These are phyloP conservation scores for Phylloscopus trochilus DNA, from an alignment of 2,113 vertebrate species.

Conservation along the genomic window DNA sequence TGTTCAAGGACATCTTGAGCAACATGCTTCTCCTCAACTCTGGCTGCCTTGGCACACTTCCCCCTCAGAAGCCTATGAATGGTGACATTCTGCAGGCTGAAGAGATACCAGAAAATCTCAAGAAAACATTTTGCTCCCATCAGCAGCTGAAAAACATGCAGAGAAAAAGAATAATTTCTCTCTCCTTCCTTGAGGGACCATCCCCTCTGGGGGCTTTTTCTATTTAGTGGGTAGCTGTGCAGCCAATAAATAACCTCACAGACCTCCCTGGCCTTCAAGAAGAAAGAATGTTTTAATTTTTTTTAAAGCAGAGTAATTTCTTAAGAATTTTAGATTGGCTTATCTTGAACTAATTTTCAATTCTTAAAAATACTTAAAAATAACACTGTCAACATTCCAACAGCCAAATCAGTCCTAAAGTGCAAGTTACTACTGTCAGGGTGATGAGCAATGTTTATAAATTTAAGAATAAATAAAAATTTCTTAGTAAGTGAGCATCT, in stretches of 20 bases:
- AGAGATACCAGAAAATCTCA: not conserved
- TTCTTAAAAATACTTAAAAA: not conserved
- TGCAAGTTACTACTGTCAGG: not conserved
- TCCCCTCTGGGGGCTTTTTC: not conserved
- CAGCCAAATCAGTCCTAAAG: not conserved
- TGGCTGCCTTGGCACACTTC: not conserved
- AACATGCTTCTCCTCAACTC: not conserved
- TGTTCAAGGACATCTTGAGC: not conserved
- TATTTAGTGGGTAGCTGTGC: not conserved
- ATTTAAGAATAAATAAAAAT: not conserved
- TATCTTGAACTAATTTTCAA: not conserved
- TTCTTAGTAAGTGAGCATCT: not conserved
- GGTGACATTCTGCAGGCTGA: not conserved
- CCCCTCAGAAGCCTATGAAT: not conserved
- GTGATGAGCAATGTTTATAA: not conserved
- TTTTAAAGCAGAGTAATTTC: not conserved
- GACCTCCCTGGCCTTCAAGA: not conserved
- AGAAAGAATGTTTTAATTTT: not conserved
- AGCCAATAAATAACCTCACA: not conserved
- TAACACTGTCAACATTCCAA: not conserved
- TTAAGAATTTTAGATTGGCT: not conserved
- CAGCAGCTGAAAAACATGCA: not conserved
- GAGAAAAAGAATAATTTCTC: not conserved
- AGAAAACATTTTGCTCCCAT: not conserved
- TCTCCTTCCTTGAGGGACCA: not conserved